Percentiles rank a stretch among this genome's conserved stretches.
Conservation (phyloP, 2,888 invertebrate genomes). For the Euclidia mi region DNA sequence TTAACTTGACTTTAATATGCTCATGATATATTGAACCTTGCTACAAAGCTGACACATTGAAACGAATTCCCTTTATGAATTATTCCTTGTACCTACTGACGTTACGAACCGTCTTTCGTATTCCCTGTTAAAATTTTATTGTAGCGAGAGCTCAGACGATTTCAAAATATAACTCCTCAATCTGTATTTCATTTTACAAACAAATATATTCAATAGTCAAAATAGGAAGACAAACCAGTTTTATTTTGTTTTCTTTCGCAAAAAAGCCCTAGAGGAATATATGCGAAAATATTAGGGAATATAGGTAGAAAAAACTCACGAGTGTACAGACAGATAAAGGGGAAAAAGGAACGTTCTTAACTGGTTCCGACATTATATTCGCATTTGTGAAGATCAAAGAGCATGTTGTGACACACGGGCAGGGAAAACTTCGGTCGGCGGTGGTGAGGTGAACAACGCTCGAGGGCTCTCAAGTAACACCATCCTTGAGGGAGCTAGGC, state of each 20-base stretch:
- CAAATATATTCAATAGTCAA: slow-evolving; percentile 75
- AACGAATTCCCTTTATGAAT: slow-evolving; percentile 72
- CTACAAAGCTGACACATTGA: slow-evolving; percentile 71
- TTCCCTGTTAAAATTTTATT: slow-evolving; percentile 57
- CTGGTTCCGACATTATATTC: slow-evolving; percentile 87
- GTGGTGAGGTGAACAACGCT: slow-evolving; percentile 77
- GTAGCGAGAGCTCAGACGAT: slow-evolving; percentile 50
- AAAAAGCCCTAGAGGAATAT: slow-evolving; percentile 74
- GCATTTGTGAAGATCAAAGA: slow-evolving; percentile 89
- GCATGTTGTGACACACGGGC: slow-evolving; percentile 83
- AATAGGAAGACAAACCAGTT: slow-evolving; percentile 75
- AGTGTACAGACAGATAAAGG: slow-evolving; percentile 76
- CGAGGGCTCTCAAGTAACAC: slow-evolving; percentile 83
- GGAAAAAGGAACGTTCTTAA: slow-evolving; percentile 78
- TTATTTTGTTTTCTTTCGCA: slow-evolving; percentile 72
- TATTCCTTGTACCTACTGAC: slow-evolving; percentile 59
- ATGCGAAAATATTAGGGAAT: slow-evolving; percentile 64
- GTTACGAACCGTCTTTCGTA: slow-evolving; percentile 56
- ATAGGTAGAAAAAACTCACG: slow-evolving; percentile 65
- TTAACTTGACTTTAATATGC: slow-evolving; percentile 83
- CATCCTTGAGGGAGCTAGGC: slow-evolving; percentile 86
- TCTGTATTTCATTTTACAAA: slow-evolving; percentile 73
- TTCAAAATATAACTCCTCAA: slow-evolving; percentile 68
- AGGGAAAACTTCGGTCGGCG: slow-evolving; percentile 76
- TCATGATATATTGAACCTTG: slow-evolving; percentile 77